Conservation (phyloP, 2,797 vertebrate genomes). For the Hemibagrus guttatus region DNA sequence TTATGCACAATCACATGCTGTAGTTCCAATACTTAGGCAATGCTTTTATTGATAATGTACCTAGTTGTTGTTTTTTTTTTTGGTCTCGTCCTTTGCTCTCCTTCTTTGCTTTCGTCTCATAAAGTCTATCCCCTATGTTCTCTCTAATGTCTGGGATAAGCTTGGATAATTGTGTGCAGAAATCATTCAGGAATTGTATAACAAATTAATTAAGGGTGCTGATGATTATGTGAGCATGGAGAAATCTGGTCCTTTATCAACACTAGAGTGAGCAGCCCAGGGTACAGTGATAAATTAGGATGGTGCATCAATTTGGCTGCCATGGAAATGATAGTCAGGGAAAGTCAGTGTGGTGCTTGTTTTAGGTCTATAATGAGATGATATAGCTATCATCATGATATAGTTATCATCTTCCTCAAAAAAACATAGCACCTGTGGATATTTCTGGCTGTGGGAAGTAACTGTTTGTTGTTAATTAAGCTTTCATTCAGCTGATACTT, state of each 20-base stretch:
- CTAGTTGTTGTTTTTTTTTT: neutral
- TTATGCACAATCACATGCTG: neutral
- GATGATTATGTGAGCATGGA: neutral
- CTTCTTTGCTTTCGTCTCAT: neutral
- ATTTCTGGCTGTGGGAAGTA: neutral
- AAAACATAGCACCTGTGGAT: neutral
- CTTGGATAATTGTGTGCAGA: neutral
- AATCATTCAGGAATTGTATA: no score
- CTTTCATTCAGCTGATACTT: neutral
- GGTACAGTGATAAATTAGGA: neutral
- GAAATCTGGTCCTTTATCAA: neutral
- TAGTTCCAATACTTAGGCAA: neutral
- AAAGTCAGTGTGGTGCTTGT: neutral
- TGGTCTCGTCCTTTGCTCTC: neutral
- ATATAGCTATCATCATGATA: neutral
- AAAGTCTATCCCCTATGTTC: neutral
- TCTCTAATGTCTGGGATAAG: neutral
- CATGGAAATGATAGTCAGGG: neutral
- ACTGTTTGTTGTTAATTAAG: neutral
- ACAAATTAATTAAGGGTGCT: neutral
- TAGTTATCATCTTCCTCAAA: neutral
- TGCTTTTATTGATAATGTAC: neutral
- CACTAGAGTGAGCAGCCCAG: neutral
- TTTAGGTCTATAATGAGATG: neutral
- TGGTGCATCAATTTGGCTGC: neutral